These are phyloP conservation scores for Eupithecia exiguata DNA, from an alignment of 2,888 invertebrate genomes.

Conservation along the genomic window DNA sequence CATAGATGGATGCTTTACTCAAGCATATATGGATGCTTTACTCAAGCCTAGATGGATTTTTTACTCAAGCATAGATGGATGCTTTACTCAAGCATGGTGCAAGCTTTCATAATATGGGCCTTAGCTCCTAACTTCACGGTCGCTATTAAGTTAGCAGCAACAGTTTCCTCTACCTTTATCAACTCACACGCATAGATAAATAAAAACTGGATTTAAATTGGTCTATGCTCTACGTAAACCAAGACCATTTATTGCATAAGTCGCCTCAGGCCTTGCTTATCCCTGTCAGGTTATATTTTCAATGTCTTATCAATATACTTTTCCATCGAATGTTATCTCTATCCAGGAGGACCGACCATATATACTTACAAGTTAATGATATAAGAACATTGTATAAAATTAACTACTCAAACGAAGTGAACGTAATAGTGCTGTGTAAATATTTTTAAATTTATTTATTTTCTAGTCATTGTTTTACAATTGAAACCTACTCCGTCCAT, in stretches of 20 bases:
- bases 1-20: too few species aligned
- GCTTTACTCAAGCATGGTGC: too few species aligned
- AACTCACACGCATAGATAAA: not conserved
- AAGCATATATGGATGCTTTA: too few species aligned
- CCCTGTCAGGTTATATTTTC: not conserved
- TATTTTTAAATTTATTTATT: constrained; percentile 26
- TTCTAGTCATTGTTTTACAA: constrained; percentile 28
- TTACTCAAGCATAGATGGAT: too few species aligned
- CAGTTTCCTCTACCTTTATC: not conserved
- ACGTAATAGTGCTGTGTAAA: constrained; percentile 18
- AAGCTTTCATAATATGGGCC: too few species aligned
- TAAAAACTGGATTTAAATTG: not conserved
- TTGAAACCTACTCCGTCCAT: constrained; percentile 3
- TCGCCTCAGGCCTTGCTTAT: not conserved
- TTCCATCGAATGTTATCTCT: not conserved
- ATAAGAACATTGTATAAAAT: not conserved
- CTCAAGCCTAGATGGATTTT: too few species aligned
- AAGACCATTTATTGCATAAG: not conserved
- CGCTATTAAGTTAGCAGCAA: not conserved
- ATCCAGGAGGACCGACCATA: not conserved
- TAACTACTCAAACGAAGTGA: not conserved
- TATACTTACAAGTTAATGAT: not conserved
- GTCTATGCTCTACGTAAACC: not conserved
- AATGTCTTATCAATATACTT: not conserved
- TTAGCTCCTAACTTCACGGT: not conserved